Conservation (phyloP, 2,797 vertebrate species). For the Danio choprae region DNA sequence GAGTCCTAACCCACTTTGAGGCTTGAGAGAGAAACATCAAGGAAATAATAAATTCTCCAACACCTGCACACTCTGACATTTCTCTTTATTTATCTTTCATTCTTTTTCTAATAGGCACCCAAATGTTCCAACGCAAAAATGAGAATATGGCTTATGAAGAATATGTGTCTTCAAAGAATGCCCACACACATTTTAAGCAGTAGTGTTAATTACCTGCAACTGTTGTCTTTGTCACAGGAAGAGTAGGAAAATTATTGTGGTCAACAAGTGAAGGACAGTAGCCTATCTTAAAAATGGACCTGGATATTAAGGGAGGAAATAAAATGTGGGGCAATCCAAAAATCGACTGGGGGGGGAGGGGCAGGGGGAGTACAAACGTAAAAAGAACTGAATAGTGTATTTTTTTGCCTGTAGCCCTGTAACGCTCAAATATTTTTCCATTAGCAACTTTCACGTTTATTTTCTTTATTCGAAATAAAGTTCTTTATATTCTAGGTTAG, state of each 20-base stretch:
- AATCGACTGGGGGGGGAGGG: no score
- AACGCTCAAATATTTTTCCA: background rate
- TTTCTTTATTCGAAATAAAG: conserved; percentile 4
- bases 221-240: conserved; percentile 10
- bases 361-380: no score
- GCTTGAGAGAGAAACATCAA: conserved; percentile 34
- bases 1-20: conserved; percentile 29
- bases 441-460: background rate
- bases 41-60: conserved; percentile 25
- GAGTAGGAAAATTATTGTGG: background rate
- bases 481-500: background rate
- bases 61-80: conserved; percentile 7
- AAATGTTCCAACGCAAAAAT: background rate
- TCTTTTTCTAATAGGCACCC: background rate
- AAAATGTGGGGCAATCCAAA: background rate
- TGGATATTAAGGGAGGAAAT: background rate
- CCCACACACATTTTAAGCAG: background rate
- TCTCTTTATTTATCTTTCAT: background rate
- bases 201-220: conserved; percentile 34
- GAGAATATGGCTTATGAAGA: background rate
- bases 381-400: no score
- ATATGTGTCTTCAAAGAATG: conserved; percentile 17
- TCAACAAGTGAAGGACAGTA: background rate
- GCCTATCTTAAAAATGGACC: conserved; percentile 26
- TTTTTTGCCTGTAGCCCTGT: background rate